These are phyloP conservation scores for Perizoma affinitatum DNA, from an alignment of 2,888 invertebrate species.

Conservation along the genomic window DNA sequence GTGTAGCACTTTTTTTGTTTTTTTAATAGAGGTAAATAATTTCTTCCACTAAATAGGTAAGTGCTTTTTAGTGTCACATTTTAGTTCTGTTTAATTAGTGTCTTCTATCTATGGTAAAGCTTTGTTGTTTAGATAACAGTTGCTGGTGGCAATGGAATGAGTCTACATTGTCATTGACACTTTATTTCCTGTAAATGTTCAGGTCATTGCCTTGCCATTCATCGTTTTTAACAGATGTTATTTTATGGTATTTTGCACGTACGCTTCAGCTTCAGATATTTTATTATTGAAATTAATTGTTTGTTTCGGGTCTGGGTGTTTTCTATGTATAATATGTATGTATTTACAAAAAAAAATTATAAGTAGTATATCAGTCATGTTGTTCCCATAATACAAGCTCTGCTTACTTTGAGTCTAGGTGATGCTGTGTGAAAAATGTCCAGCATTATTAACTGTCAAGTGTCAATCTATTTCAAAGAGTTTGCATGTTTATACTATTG, in stretches of 20 bases:
- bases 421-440: too few species aligned
- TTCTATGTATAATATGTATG: too few species aligned
- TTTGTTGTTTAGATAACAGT: conserved; percentile 19
- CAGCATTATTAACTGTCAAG: too few species aligned
- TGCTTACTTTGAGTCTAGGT: too few species aligned
- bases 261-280: not conserved
- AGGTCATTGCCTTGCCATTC: conserved; percentile 22
- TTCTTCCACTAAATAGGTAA: conserved; percentile 3
- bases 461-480: not conserved
- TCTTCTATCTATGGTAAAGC: conserved; percentile 9
- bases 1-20: too few species aligned
- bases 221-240: conserved; percentile 1
- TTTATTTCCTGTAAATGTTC: conserved; percentile 12
- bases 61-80: not conserved
- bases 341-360: too few species aligned
- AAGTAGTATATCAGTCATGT: too few species aligned
- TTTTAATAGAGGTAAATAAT: not conserved
- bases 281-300: too few species aligned
- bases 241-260: not conserved
- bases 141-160: conserved; percentile 13
- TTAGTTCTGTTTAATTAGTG: conserved; percentile 4
- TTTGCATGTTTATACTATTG: not conserved
- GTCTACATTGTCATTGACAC: conserved; percentile 23
- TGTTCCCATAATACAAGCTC: too few species aligned
- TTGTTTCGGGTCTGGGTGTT: too few species aligned